Base-by-base conservation (phyloP, 2,113 vertebrate species). In the Aplodontia rufa region DNA sequence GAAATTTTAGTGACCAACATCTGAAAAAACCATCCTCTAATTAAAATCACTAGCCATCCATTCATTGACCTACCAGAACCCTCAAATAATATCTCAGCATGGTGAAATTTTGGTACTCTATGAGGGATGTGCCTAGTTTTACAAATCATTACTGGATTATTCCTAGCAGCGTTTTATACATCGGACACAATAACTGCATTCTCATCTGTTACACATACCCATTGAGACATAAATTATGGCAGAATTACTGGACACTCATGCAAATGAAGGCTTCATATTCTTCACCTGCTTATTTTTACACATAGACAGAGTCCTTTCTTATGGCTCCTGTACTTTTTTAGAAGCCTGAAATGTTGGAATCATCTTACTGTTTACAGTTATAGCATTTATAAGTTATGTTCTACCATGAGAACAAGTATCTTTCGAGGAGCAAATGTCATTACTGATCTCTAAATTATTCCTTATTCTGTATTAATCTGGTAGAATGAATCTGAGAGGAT, bases 161-260 rank as follows among this genome's bases (percentile, higher is more conserved):
- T 98, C 8, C 28, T 98, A 55, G 97, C 95, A 0, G 97, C 94
- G 40, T 96, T 95, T 8, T 97, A 97, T 20, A 97, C 96, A 1
- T 64, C 97, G 1, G 95, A 97, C 6, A 97, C 93, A 6, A 51
- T 53, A 2, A 45, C 82, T 1, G 87, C 95, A 2, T 97, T 97
- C 17, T 93, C 93, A 8, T 97, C 94, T 0, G 86, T 97, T 0
- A 58, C 74, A 1, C 96, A 96, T 12, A 97, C 92, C 1, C 97
- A 93, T 11, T 53, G n/a, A 72, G 76, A 97, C 0, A 84, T 97
- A 11, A 82, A 68, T 20, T 51, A 69, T 22, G 20, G 49, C 6
- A 80, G 55, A 53, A 86, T 28, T 55, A 42, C 78, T 24, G 6
- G 2, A 24, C 45, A 55, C 28, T 40, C 16, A 58, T 2, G 47